Conservation (phyloP, 1,140 invertebrate species). For the Drosophila pachea region DNA sequence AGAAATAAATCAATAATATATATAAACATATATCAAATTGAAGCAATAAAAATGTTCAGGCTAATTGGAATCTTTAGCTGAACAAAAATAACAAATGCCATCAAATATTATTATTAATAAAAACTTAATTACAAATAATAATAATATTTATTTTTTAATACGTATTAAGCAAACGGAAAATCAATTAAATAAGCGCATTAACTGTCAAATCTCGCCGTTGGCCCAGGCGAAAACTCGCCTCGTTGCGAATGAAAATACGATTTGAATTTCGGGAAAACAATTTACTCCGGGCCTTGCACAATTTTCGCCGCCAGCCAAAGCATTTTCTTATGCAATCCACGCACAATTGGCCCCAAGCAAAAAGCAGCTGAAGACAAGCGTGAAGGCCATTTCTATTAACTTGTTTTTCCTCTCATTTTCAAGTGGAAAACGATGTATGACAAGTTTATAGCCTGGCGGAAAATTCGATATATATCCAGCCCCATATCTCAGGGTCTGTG, state of each 20-base stretch:
- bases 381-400: constrained; percentile 65
- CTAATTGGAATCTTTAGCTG: too few species aligned
- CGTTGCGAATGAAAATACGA: constrained; percentile 20
- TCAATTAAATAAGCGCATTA: background rate
- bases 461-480: too few species aligned
- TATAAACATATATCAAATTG: too few species aligned
- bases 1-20: too few species aligned
- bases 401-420: constrained; percentile 46
- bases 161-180: too few species aligned
- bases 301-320: background rate
- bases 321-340: constrained; percentile 51
- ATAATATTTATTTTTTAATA: too few species aligned
- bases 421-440: background rate
- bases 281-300: constrained; percentile 14
- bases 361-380: constrained; percentile 20
- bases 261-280: constrained; percentile 39
- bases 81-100: too few species aligned
- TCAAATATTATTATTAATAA: background rate
- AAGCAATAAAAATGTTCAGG: too few species aligned
- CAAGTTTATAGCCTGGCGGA: background rate
- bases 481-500: too few species aligned
- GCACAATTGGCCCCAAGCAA: constrained; percentile 13
- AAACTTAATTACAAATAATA: background rate
- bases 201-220: background rate
- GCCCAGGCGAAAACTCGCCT: constrained; percentile 16